Percentiles rank a stretch among this genome's conserved stretches.
phyloP scores from a whole-genome alignment of 2,113 vertebrate genomes.

The Pionites leucogaster region DNA sequence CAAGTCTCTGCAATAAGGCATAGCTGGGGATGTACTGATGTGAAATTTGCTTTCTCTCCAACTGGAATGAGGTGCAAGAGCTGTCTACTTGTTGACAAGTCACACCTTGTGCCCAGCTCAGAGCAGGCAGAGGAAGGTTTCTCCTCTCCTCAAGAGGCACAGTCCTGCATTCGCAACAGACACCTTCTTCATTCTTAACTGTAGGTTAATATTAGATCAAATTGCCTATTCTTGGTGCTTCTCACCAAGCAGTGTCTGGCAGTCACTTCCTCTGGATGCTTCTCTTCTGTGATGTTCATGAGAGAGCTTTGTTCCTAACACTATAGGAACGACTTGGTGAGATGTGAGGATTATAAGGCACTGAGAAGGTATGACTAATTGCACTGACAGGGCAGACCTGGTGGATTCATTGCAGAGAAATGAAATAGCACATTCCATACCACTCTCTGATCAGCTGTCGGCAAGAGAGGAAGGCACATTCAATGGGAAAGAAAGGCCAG shows the following conservation, averaged over 20 bases:
- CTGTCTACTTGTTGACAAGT: background rate
- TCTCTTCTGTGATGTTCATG: background rate
- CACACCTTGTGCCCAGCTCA: rapidly evolving
- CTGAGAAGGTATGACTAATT: constrained; percentile 30
- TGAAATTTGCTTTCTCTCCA: background rate
- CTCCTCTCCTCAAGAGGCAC: background rate
- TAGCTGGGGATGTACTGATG: background rate
- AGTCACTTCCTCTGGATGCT: background rate
- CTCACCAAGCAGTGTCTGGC: background rate
- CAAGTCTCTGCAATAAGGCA: rapidly evolving
- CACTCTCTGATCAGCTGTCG: constrained; percentile 8
- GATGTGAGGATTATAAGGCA: background rate
- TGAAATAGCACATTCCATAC: constrained; percentile 13
- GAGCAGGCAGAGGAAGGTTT: background rate
- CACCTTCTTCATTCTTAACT: background rate
- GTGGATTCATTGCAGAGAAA: constrained; percentile 4
- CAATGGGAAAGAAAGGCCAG: background rate
- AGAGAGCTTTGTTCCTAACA: background rate
- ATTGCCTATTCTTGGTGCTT: background rate
- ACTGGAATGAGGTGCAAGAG: background rate
- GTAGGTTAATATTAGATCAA: background rate
- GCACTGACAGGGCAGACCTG: constrained; percentile 33
- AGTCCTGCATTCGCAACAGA: background rate
- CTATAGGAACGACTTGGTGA: background rate
- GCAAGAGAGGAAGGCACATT: background rate